Percentiles rank a stretch among this genome's conserved stretches.
phyloP scores from a whole-genome alignment of 2,113 vertebrate genomes.

The Hippocampus mohnikei region DNA sequence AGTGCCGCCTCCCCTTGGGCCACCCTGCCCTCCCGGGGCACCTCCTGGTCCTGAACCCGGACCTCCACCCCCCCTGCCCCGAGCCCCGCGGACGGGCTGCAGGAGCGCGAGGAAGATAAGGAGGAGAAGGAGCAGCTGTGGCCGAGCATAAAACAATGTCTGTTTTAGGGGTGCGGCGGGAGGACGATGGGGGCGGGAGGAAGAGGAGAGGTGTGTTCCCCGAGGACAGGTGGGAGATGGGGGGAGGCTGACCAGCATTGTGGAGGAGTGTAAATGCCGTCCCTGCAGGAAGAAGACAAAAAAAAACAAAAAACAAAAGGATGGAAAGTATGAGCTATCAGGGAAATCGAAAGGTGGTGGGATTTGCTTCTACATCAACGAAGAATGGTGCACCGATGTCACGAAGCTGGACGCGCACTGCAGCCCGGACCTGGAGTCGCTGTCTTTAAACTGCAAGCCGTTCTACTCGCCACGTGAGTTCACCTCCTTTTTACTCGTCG shows the following conservation, averaged over 20 bases:
- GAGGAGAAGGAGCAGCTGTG: conserved; percentile 41
- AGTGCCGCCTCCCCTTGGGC: conserved; percentile 45
- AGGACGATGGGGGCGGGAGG: conserved; percentile 11
- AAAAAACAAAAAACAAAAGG: conserved; percentile 12
- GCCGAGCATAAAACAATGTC: conserved; percentile 19
- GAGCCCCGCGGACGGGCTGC: conserved; percentile 69
- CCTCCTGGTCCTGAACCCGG: conserved; percentile 48
- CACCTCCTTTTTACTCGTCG: too few relatives aligned
- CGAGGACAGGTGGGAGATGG: conserved; percentile 66
- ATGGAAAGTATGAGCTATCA: too few relatives aligned
- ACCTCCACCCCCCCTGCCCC: conserved; percentile 55
- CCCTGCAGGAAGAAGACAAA: conserved; percentile 51
- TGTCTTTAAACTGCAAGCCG: too few relatives aligned
- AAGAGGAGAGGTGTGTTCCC: conserved; percentile 56
- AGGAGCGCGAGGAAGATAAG: conserved; percentile 51
- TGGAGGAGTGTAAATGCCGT: conserved; percentile 74
- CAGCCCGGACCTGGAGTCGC: too few relatives aligned
- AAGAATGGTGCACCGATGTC: too few relatives aligned
- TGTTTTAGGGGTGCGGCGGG: conserved; percentile 20
- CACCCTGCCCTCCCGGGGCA: conserved; percentile 40
- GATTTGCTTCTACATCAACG: too few relatives aligned
- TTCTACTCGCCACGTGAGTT: too few relatives aligned
- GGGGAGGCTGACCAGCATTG: conserved; percentile 78
- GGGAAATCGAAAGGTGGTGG: too few relatives aligned
- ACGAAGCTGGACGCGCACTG: too few relatives aligned